Conservation (phyloP, 64 coral and sea anemone species). For the Exaiptasia diaphana region DNA sequence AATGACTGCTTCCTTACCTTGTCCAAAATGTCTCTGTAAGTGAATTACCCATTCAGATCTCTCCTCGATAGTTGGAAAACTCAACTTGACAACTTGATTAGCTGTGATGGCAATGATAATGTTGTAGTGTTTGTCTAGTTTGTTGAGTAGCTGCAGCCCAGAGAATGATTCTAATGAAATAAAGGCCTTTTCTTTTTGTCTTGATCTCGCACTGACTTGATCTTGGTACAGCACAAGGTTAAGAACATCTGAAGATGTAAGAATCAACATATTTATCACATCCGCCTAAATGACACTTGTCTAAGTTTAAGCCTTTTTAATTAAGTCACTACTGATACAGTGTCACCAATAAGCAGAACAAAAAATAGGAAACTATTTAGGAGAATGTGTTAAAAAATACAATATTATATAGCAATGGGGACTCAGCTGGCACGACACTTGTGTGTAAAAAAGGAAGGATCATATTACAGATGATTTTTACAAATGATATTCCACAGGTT, state of each 20-base stretch:
- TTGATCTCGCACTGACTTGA: constrained; percentile 61
- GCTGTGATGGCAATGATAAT: constrained; percentile 78
- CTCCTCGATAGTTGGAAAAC: constrained; percentile 73
- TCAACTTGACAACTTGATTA: constrained; percentile 66
- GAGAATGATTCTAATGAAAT: constrained; percentile 70
- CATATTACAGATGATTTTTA: too few species aligned
- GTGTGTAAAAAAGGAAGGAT: too few species aligned
- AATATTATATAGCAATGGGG: too few species aligned
- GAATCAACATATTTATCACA: background rate
- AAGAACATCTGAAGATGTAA: constrained; percentile 60
- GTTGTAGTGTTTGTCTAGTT: constrained; percentile 80
- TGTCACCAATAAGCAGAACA: too few species aligned
- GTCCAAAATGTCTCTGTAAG: constrained; percentile 72
- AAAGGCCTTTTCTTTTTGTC: constrained; percentile 77
- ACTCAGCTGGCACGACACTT: too few species aligned
- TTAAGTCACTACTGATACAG: too few species aligned
- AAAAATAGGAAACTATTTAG: too few species aligned
- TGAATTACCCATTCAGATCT: constrained; percentile 60
- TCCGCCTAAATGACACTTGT: too few species aligned
- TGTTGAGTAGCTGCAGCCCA: constrained; percentile 71
- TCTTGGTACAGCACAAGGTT: constrained; percentile 71
- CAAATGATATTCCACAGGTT: too few species aligned
- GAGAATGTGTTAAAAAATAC: too few species aligned
- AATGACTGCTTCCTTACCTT: constrained; percentile 59
- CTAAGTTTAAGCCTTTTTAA: too few species aligned